Evolutionary conservation across 2,797 vertebrate genomes (phyloP).

Genomic region (Hydrolagus colliei): DNA sequence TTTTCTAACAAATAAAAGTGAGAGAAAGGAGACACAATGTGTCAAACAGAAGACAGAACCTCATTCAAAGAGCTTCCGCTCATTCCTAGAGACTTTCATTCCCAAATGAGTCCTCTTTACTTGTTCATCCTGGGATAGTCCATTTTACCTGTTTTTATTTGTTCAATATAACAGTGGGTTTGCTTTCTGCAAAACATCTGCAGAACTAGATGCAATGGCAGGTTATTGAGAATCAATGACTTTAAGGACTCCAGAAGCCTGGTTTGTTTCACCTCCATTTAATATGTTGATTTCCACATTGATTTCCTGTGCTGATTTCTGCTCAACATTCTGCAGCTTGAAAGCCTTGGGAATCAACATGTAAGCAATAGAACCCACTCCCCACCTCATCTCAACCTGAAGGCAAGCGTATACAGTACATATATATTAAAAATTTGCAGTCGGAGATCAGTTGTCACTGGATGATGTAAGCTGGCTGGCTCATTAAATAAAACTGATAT

Average conservation of each 20-base stretch:
- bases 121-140: no score
- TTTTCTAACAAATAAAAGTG: no score
- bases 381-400: conserved; percentile 51
- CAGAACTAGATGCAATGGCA: no score
- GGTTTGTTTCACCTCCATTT: conserved; percentile 45
- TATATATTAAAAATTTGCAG: conserved; percentile 43
- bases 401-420: conserved; percentile 52
- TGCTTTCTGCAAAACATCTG: no score
- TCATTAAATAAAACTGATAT: conserved; percentile 64
- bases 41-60: no score
- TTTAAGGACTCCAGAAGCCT: conserved; percentile 37
- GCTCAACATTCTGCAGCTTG: conserved; percentile 42
- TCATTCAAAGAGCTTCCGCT: no score
- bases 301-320: conserved; percentile 47
- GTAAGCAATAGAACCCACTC: conserved; percentile 62
- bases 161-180: no score
- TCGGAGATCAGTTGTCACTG: conserved; percentile 37
- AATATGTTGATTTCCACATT: conserved; percentile 49
- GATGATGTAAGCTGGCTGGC: conserved; percentile 43
- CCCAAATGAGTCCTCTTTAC: no score
- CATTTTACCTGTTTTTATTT: no score
- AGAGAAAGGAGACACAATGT: no score
- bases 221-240: background rate
- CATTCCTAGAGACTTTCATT: no score
- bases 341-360: conserved; percentile 49